Base-by-base conservation (phyloP, 2,888 invertebrate species). In the Spisula subtruncata region DNA sequence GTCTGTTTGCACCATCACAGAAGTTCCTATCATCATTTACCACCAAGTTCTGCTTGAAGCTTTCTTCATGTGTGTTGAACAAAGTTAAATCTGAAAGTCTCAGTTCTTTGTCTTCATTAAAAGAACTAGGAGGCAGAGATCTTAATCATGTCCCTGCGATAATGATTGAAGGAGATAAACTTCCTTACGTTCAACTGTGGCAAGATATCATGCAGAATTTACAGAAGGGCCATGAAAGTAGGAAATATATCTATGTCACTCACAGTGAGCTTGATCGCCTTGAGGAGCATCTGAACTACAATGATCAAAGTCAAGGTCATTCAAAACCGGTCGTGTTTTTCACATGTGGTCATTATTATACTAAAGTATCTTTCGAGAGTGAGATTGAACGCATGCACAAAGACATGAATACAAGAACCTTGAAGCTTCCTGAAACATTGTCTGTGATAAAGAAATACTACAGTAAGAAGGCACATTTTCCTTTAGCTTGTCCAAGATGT, bases 401-500 rank as follows among this genome's bases (percentile, higher is more conserved):
- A 66, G 94, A 95, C 48, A 85, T 94, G n/a, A 93, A 92, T 10
- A 79, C 89, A 14, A 92, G 93, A 16, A 81, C 89, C 10, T 66
- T 90, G 29, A 94, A 93, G 54, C 90, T 96, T 1, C 94, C 95
- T 0, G 92, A 94, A 75, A 94, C 94, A 35, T 93, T 94, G 10
- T 87, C 93, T 35, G 83, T 96, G 25, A 90, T 96, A 48, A 91
- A 93, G 35, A 93, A 95, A 79, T 94, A 95, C 79, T 95, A 95
- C 88, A 86, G 75, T 25, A 93, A 93, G 48, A 91, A 93, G 60
- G 95, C 93, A 1, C 84, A 93, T 46, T 84, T 95, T 56, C 93
- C 95, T 41, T 87, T 95, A 82, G 95, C 96, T 14, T 96, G 96
- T 91, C 96, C 96, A 10, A 95, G 93, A 84, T 96, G 96, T 94